Conservation (phyloP, 1,140 invertebrate species). For the Hydropsyche tenuis region DNA sequence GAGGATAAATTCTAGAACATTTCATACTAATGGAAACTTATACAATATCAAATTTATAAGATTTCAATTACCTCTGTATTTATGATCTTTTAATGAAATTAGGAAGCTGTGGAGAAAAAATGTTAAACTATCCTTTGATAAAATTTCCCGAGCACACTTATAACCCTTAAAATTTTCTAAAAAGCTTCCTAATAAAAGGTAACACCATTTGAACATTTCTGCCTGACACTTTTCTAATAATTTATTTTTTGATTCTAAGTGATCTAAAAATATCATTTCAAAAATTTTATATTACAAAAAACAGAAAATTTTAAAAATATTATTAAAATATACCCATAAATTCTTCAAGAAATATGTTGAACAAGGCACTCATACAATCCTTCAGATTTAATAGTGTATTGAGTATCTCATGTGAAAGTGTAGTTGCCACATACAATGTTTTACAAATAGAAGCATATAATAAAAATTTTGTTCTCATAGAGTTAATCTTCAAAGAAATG, state of each 20-base stretch:
- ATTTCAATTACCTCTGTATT: conserved; percentile 36
- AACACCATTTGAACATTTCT: conserved; percentile 44
- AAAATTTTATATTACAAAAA: too few species aligned
- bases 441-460: conserved; percentile 42
- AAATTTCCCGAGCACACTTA: conserved; percentile 30
- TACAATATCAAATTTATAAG: too few species aligned
- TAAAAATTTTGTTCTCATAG: conserved; percentile 8
- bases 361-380: conserved; percentile 41
- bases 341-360: conserved; percentile 36
- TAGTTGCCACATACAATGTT: conserved; percentile 35
- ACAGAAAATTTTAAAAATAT: neutral
- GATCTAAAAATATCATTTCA: neutral
- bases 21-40: too few species aligned
- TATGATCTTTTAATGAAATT: conserved; percentile 33
- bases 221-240: neutral
- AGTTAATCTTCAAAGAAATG: conserved; percentile 36
- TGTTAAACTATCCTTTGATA: conserved; percentile 36
- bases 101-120: conserved; percentile 40
- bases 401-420: conserved; percentile 40
- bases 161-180: conserved; percentile 37
- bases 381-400: conserved; percentile 35
- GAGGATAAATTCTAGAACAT: too few species aligned
- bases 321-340: conserved; percentile 28
- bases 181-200: conserved; percentile 37
- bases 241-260: neutral